phyloP scores from a whole-genome alignment of 1,140 invertebrate genomes.

The Drosophila kurseongensis region DNA sequence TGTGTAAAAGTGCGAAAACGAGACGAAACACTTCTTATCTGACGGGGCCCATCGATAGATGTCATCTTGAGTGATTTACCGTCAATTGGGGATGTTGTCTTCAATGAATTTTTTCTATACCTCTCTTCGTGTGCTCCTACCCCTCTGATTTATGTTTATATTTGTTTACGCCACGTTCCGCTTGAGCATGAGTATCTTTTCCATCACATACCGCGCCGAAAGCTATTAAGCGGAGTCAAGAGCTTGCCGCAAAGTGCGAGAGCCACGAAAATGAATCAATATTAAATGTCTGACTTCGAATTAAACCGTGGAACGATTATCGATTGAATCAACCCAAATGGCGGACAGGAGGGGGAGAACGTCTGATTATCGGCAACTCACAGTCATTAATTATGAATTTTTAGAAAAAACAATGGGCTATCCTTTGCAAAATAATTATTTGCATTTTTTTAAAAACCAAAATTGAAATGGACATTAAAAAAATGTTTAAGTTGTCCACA shows the following conservation, averaged over 20 bases:
- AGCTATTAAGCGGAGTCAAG: conserved; percentile 56
- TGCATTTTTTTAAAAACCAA: too few relatives aligned
- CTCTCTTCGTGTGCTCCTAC: conserved; percentile 2
- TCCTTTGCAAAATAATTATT: too few relatives aligned
- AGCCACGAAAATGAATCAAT: conserved; percentile 66
- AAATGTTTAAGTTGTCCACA: neutral
- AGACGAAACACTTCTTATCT: conserved; percentile 77
- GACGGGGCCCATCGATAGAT: conserved; percentile 77
- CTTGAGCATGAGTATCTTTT: conserved; percentile 48
- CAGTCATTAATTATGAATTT: too few relatives aligned
- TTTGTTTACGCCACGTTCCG: conserved; percentile 71
- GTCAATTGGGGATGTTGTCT: conserved; percentile 83
- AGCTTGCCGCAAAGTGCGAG: conserved; percentile 28
- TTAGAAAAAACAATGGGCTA: too few relatives aligned
- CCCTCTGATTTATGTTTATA: conserved; percentile 76
- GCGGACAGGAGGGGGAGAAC: neutral
- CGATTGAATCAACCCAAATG: conserved; percentile 21
- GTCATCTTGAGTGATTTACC: conserved; percentile 84
- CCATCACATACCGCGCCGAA: conserved; percentile 32
- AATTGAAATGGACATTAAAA: too few relatives aligned
- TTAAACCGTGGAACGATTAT: conserved; percentile 58
- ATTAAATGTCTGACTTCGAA: conserved; percentile 62
- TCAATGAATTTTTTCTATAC: conserved; percentile 67
- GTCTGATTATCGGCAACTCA: neutral
- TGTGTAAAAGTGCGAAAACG: conserved; percentile 80